These are phyloP conservation scores for Tapirus terrestris DNA, from an alignment of 2,113 vertebrate species.

Conservation along the genomic window DNA sequence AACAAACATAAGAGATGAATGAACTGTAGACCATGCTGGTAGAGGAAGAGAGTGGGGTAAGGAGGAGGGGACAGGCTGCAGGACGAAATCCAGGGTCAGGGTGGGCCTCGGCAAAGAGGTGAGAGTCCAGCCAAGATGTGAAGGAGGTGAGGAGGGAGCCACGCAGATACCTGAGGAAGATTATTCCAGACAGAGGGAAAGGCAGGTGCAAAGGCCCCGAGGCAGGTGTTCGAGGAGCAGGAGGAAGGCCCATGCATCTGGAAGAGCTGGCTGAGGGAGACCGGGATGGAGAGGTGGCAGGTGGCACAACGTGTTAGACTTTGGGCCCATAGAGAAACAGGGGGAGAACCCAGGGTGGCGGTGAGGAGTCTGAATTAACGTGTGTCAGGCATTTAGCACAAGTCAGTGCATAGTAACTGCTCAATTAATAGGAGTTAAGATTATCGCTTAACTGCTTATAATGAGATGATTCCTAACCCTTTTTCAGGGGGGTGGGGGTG, in stretches of 20 bases:
- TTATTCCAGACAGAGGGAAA: neutral
- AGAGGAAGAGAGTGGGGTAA: neutral
- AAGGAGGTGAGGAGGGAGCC: neutral
- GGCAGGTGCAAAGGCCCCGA: neutral
- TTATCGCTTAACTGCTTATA: neutral
- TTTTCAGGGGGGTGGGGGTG: accelerated
- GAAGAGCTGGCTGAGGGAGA: neutral
- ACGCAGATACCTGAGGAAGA: neutral
- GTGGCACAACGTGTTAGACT: neutral
- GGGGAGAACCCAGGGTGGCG: accelerated
- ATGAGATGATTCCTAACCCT: neutral
- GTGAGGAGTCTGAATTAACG: neutral
- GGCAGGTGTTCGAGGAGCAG: neutral
- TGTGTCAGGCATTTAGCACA: neutral
- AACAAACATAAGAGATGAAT: neutral
- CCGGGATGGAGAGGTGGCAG: neutral
- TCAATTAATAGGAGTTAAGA: neutral
- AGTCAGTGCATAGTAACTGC: neutral
- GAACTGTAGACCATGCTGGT: neutral
- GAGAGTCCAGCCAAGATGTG: neutral
- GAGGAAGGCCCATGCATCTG: neutral
- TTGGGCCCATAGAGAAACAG: accelerated
- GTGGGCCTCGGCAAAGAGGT: neutral
- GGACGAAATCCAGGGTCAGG: accelerated
- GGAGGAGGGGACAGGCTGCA: too few relatives aligned